A percentile compares a stretch with the other conserved stretches of the same genome.
phyloP scores from a whole-genome alignment of 2,113 vertebrate species.

The Myrmecobius fasciatus region DNA sequence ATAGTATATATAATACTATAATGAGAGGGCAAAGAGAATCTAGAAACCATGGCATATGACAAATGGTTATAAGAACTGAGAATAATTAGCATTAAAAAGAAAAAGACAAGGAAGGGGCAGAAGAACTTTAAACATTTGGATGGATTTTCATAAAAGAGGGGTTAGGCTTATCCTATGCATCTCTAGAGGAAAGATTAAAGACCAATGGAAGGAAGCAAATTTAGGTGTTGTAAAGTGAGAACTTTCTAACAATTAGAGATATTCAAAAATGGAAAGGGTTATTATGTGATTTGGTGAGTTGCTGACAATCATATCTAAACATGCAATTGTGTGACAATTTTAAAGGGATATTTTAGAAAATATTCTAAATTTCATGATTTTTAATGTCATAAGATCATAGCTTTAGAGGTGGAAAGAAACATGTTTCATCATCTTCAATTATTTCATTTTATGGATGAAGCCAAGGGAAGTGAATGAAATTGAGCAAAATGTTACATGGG shows the following conservation, averaged over 20 bases:
- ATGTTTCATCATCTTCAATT: background rate
- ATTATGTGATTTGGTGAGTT: background rate
- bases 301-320: background rate
- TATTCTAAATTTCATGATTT: background rate
- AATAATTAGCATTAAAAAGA: background rate
- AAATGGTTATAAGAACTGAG: background rate
- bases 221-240: background rate
- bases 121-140: background rate
- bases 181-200: background rate
- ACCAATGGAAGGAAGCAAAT: background rate
- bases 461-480: background rate
- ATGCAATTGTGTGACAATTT: background rate
- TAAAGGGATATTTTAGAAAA: background rate
- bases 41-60: background rate
- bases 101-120: background rate
- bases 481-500: background rate
- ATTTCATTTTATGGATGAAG: background rate
- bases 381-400: background rate
- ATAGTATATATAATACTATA: background rate
- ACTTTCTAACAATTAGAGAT: background rate
- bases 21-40: background rate
- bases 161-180: background rate
- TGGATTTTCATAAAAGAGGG: background rate
- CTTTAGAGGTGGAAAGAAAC: background rate
- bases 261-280: background rate